These are phyloP conservation scores for Trichosurus vulpecula DNA, from an alignment of 2,797 vertebrate species.

Conservation along the genomic window DNA sequence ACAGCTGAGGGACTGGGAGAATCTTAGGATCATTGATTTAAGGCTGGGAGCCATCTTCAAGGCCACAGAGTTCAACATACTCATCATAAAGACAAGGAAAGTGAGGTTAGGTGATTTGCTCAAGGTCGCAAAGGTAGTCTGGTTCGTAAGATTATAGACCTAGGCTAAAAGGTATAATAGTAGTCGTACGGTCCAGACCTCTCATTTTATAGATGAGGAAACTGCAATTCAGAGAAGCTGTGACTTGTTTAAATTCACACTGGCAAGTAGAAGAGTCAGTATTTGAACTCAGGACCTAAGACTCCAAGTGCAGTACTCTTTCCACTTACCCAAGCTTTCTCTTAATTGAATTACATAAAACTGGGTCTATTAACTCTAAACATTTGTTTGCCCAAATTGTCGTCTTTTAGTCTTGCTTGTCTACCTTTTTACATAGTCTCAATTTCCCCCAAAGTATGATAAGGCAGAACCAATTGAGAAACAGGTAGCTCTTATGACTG, in stretches of 20 bases:
- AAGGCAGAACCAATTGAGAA: background rate
- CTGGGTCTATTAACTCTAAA: background rate
- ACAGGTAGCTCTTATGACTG: background rate
- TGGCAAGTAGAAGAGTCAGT: background rate
- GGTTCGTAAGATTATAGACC: background rate
- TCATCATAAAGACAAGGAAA: background rate
- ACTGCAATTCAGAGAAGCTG: background rate
- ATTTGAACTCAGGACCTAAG: background rate
- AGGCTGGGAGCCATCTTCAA: background rate
- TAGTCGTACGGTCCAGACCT: background rate
- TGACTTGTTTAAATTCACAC: background rate
- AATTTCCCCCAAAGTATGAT: conserved; percentile 11
- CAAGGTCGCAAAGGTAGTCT: background rate
- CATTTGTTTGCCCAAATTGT: background rate
- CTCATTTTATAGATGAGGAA: background rate
- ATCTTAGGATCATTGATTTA: background rate
- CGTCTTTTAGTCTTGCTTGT: background rate
- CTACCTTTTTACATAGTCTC: background rate
- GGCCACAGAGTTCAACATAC: background rate
- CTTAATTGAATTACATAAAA: conserved; percentile 1
- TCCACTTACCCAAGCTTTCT: background rate
- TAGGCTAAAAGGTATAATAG: background rate
- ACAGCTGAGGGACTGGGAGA: background rate
- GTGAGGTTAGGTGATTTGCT: background rate
- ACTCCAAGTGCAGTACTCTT: background rate